These are phyloP conservation scores for Diorhabda sublineata DNA, from an alignment of 1,140 invertebrate genomes.

Conservation along the genomic window DNA sequence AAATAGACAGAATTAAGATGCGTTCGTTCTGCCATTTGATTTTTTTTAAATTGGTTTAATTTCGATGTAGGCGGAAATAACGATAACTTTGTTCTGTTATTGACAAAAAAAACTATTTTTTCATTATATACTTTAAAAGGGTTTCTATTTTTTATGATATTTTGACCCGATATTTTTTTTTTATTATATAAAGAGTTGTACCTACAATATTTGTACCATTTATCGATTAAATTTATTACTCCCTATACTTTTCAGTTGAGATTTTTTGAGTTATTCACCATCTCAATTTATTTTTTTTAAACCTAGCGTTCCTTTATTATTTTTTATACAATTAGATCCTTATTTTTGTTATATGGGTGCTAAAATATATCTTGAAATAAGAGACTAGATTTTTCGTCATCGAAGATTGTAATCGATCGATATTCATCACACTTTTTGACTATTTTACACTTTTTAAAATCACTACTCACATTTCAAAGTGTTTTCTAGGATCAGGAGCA, in stretches of 20 bases:
- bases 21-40: conserved; percentile 1
- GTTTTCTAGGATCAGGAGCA: neutral
- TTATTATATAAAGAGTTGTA: no score
- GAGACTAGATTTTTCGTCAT: no score
- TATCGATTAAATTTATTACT: neutral
- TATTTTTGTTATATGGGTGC: no score
- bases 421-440: no score
- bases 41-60: neutral
- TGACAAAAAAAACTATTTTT: conserved; percentile 13
- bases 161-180: no score
- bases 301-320: no score
- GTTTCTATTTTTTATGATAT: no score
- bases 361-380: no score
- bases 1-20: conserved; percentile 7
- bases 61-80: neutral
- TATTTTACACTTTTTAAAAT: neutral
- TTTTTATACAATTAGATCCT: no score
- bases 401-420: no score
- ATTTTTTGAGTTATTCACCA: neutral
- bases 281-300: neutral
- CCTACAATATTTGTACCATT: neutral
- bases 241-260: neutral
- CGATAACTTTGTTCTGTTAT: conserved; percentile 15
- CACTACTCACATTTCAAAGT: neutral
- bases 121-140: neutral